Evolutionary conservation across 2,113 vertebrate genomes (phyloP).

Genomic region (Tapirus terrestris): DNA sequence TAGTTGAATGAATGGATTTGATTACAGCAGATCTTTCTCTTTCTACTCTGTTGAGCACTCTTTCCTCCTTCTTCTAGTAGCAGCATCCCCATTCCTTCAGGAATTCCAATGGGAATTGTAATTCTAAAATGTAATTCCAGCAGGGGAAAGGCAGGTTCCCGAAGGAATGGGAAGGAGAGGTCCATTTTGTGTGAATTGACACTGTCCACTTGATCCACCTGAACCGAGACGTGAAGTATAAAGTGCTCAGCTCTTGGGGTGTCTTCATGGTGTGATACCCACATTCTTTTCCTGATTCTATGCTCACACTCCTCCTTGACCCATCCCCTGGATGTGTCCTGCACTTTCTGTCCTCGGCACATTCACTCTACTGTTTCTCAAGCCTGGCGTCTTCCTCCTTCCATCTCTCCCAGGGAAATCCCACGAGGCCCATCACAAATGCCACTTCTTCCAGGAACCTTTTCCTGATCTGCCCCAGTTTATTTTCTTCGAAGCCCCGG

Average conservation of each 20-base stretch:
- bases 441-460: not conserved
- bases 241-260: not conserved
- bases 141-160: not conserved
- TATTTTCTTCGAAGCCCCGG: not conserved
- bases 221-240: not conserved
- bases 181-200: not conserved
- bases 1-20: not conserved
- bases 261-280: not conserved
- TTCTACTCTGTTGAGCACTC: not conserved
- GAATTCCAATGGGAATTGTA: not conserved
- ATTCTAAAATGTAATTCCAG: not conserved
- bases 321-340: not conserved
- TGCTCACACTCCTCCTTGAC: not conserved
- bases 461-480: not conserved
- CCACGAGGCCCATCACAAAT: not conserved
- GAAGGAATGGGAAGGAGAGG: not conserved
- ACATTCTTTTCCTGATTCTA: not conserved
- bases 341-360: not conserved
- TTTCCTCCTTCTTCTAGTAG: not conserved
- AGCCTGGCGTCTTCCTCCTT: not conserved
- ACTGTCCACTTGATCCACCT: not conserved
- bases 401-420: not conserved
- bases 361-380: not conserved
- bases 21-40: not conserved
- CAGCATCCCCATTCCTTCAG: not conserved